Conservation (phyloP, 2,113 vertebrate species). For the Lontra canadensis region DNA sequence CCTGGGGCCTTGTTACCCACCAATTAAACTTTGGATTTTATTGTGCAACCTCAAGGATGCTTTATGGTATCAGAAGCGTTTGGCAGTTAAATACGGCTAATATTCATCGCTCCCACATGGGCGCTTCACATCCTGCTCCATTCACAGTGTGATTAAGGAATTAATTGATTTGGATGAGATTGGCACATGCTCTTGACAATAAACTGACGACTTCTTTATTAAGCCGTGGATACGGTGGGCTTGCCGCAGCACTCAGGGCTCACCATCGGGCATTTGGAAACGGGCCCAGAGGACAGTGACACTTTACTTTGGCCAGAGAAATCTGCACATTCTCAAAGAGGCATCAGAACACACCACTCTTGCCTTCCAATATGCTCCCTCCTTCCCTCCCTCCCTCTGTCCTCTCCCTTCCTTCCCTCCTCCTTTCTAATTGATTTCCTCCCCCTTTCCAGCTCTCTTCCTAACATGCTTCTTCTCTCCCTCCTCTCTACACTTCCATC, state of each 20-base stretch:
- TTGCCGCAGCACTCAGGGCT: background rate
- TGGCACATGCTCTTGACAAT: slow-evolving; percentile 80
- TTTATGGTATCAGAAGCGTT: slow-evolving; percentile 79
- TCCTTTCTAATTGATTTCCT: background rate
- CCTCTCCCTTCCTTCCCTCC: background rate
- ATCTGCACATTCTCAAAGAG: background rate
- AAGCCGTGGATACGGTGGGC: background rate
- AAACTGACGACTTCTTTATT: slow-evolving; percentile 45
- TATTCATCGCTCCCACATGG: slow-evolving; percentile 83
- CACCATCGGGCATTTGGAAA: background rate
- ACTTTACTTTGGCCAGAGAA: background rate
- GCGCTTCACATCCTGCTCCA: slow-evolving; percentile 60
- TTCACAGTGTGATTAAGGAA: slow-evolving; percentile 83
- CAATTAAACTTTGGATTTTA: slow-evolving; percentile 82
- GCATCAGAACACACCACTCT: background rate
- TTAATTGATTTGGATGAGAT: slow-evolving; percentile 83
- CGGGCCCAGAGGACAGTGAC: accelerated
- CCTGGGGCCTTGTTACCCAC: slow-evolving; percentile 78
- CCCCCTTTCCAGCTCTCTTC: background rate
- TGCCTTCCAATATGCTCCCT: accelerated
- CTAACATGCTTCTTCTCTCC: too few species aligned
- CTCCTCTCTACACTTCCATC: too few species aligned
- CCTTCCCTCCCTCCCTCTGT: accelerated
- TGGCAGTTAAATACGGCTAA: slow-evolving; percentile 81
- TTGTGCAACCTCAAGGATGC: slow-evolving; percentile 74